Percentiles rank a stretch among this genome's conserved stretches.
These are phyloP conservation scores for Gisinianus flammeolus DNA, from an alignment of 2,888 invertebrate species.

Conservation along the genomic window DNA sequence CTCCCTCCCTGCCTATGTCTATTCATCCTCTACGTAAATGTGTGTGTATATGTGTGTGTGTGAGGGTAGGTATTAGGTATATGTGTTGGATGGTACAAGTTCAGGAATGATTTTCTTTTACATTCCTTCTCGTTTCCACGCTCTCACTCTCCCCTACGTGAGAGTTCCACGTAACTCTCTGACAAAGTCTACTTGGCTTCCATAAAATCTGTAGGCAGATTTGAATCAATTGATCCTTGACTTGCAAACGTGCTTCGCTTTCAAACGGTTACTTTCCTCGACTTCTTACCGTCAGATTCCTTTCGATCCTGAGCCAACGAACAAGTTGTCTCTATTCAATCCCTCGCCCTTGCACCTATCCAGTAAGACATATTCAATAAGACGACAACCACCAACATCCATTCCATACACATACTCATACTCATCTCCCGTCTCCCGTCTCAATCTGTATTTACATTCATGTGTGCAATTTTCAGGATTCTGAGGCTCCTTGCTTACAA, in stretches of 20 bases:
- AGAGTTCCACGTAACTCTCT: not conserved
- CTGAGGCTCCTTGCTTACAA: not conserved
- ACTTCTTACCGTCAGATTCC: constrained; percentile 9
- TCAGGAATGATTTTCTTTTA: not conserved
- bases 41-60: too few relatives aligned
- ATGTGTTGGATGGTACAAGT: too few relatives aligned
- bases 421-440: not conserved
- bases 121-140: not conserved
- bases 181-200: constrained; percentile 18
- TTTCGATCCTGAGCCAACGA: not conserved
- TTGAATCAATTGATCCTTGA: constrained; percentile 50
- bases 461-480: too few relatives aligned
- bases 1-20: too few relatives aligned
- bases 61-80: too few relatives aligned
- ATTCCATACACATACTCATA: not conserved
- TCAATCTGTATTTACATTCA: not conserved
- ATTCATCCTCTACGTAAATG: too few relatives aligned
- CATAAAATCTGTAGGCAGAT: constrained; percentile 47
- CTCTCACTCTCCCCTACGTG: constrained; percentile 2
- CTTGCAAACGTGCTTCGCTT: constrained; percentile 36
- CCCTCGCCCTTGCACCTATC: not conserved
- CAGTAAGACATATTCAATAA: not conserved
- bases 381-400: not conserved
- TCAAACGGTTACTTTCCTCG: constrained; percentile 26
- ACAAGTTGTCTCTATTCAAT: constrained; percentile 24